These are phyloP conservation scores for Psittacula cyanocephala DNA, from an alignment of 2,113 vertebrate species.

Conservation along the genomic window DNA sequence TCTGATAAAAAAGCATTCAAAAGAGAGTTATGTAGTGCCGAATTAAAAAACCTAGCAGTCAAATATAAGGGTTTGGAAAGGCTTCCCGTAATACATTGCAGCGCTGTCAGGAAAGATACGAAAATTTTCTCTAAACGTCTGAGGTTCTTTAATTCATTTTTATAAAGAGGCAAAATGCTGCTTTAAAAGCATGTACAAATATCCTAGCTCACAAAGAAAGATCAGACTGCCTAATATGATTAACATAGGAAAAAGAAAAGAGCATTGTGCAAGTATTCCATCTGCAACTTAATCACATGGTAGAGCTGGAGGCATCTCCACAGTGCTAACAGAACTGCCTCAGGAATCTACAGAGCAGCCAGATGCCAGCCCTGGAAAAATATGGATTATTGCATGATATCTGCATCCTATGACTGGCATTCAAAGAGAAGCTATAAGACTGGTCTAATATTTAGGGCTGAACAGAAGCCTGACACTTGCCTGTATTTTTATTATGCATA, in stretches of 20 bases:
- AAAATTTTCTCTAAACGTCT: neutral
- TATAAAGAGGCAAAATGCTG: neutral
- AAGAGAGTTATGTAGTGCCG: neutral
- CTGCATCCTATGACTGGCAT: neutral
- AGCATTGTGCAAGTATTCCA: neutral
- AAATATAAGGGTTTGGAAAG: neutral
- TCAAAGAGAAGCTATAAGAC: neutral
- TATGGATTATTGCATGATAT: neutral
- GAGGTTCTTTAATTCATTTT: neutral
- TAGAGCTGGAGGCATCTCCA: neutral
- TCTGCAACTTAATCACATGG: conserved; percentile 7
- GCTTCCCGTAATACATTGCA: neutral
- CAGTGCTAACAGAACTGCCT: neutral
- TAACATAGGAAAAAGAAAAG: neutral
- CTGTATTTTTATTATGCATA: neutral
- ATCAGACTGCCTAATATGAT: neutral
- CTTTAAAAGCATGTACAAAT: neutral
- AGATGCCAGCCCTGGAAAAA: conserved; percentile 50
- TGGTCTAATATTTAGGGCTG: neutral
- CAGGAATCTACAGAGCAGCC: conserved; percentile 19
- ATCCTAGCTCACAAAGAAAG: neutral
- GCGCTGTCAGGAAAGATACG: neutral
- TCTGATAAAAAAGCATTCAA: neutral
- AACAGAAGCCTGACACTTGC: neutral
- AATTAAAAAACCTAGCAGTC: neutral